Base-by-base conservation (phyloP, 2,888 invertebrate species). In the Epinotia nisella region DNA sequence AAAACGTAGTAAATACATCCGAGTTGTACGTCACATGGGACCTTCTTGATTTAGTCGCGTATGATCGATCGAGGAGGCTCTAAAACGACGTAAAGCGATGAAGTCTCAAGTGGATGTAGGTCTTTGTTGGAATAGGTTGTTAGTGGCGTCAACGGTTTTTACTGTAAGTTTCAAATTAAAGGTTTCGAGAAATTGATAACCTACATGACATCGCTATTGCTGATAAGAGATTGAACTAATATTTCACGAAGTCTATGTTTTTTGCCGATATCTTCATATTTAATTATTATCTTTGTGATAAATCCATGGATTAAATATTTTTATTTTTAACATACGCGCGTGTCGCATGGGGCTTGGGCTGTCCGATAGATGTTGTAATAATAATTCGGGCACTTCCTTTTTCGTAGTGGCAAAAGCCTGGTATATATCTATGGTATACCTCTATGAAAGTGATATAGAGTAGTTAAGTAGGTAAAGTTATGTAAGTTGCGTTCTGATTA, bases 71-170 rank as follows among this genome's bases (percentile, higher is more conserved):
- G 21, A 2, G 1, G 10, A 11, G 41, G 56, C 19, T 41, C 15
- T 10, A 41, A 41, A 66, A 66, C n/a, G 66, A 2, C 24, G 55
- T 56, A 66, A 66, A 41, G 1, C n/a, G 5, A 15, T 39, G 65
- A 15, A 1, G 11, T 39, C 4, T 39, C 4, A 56, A 41, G 56
- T 41, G 41, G 21, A 55, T 39, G 21, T 53, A 35, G 13, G 35
- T 15, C 7, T 13, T 56, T 56, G 21, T 41, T 39, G 21, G 39
- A 41, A n/a, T 66, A 9, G 3, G 4, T 66, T n/a, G 11, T 66
- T 53, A 41, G 5, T 64, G 66, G 56, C 66, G 66, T 65, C 53
- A 35, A 15, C 21, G 55, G 21, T 55, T 66, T 53, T 29, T 56
- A 41, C 55, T 41, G 39, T 55, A n/a, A 53, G 24, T 17, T 55